Evolutionary conservation across 2,888 invertebrate genomes (phyloP).

Genomic region (Lampropteryx suffumata): DNA sequence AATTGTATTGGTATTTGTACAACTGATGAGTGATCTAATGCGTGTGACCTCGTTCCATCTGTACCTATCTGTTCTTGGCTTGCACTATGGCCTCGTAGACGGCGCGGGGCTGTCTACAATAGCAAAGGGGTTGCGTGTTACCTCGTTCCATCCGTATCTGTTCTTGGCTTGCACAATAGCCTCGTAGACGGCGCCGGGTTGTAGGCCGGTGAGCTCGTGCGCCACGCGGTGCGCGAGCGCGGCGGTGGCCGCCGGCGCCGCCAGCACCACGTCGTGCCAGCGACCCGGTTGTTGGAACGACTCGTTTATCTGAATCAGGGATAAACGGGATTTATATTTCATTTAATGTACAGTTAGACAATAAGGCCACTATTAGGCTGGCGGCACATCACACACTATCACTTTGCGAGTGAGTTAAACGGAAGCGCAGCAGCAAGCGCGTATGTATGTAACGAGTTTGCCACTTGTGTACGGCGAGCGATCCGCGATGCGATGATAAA

Average conservation of each 20-base stretch:
- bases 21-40: too few relatives aligned
- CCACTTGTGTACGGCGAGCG: too few relatives aligned
- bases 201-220: conserved; percentile 85
- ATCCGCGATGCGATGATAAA: too few relatives aligned
- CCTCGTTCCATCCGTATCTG: conserved; percentile 89
- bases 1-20: too few relatives aligned
- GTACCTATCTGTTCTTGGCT: conserved; percentile 88
- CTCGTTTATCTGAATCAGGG: conserved; percentile 84
- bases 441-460: too few relatives aligned
- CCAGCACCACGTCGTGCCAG: conserved; percentile 86
- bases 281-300: conserved; percentile 87
- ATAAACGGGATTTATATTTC: too few relatives aligned
- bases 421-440: too few relatives aligned
- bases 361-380: too few relatives aligned
- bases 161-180: conserved; percentile 89
- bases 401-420: too few relatives aligned
- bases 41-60: conserved; percentile 86
- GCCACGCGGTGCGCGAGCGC: conserved; percentile 79
- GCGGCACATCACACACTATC: too few relatives aligned
- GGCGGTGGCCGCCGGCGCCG: conserved; percentile 68
- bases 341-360: too few relatives aligned
- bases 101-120: conserved; percentile 85
- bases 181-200: conserved; percentile 87
- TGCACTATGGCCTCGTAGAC: conserved; percentile 89
- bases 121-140: too few relatives aligned